Conservation (phyloP, 2,888 invertebrate species). For the Cryptocephalus moraei region DNA sequence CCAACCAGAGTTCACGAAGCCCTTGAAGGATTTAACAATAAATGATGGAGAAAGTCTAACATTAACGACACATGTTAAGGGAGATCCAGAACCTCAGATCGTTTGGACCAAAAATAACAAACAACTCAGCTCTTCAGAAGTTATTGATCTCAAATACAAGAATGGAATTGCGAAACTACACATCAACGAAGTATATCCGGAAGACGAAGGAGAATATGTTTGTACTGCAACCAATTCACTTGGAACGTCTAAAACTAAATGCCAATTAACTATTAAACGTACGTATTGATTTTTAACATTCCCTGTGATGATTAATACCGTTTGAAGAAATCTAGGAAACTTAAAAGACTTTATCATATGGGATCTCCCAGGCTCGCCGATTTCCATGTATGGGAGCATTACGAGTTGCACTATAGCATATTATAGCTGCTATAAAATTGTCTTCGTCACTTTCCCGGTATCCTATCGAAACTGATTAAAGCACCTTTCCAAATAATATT, state of each 20-base stretch:
- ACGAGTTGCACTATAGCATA: no score
- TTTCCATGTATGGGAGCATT: no score
- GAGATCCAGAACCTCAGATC: constrained; percentile 88
- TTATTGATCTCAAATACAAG: constrained; percentile 86
- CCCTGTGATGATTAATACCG: no score
- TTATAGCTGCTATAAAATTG: no score
- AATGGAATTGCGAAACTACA: constrained; percentile 77
- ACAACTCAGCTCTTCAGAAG: constrained; percentile 65
- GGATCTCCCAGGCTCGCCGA: no score
- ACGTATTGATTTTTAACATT: constrained; percentile 32
- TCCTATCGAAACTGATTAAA: no score
- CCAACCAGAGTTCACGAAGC: constrained; percentile 73
- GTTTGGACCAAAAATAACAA: constrained; percentile 85
- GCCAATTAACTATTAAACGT: constrained; percentile 78
- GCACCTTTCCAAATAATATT: no score
- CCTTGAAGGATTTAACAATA: constrained; percentile 63
- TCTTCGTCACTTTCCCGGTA: no score
- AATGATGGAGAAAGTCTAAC: constrained; percentile 81
- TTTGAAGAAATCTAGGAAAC: no score
- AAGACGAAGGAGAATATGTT: constrained; percentile 84
- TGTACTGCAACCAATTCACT: constrained; percentile 89
- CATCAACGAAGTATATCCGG: constrained; percentile 90
- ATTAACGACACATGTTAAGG: constrained; percentile 73
- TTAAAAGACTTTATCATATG: no score
- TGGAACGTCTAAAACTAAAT: constrained; percentile 75